phyloP scores from a whole-genome alignment of 1,140 invertebrate genomes.

The Drosophila micromelanica region DNA sequence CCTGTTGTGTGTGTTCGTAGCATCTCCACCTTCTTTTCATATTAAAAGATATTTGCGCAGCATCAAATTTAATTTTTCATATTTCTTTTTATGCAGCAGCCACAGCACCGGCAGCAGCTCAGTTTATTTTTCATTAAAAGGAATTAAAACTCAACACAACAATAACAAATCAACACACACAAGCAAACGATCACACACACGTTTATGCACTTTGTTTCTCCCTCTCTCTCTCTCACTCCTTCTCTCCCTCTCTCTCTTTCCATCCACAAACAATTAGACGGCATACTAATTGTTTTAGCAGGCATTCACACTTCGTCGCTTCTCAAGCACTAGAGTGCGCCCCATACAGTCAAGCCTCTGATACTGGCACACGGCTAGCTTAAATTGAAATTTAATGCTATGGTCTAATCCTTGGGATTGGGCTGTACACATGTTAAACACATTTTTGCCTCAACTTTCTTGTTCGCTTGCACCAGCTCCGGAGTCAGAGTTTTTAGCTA shows the following conservation, averaged over 20 bases:
- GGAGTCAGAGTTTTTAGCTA: constrained; percentile 49
- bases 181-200: neutral
- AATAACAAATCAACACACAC: constrained; percentile 20
- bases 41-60: constrained; percentile 61
- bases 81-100: constrained; percentile 28
- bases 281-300: constrained; percentile 79
- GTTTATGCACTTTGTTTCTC: constrained; percentile 4
- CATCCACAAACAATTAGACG: constrained; percentile 64
- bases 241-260: neutral
- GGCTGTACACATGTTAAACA: constrained; percentile 76
- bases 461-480: constrained; percentile 14
- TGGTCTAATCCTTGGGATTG: constrained; percentile 60
- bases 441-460: constrained; percentile 60
- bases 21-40: neutral
- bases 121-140: constrained; percentile 77
- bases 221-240: neutral
- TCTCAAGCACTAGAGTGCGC: constrained; percentile 32
- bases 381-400: constrained; percentile 80
- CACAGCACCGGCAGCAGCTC: constrained; percentile 39
- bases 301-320: constrained; percentile 79
- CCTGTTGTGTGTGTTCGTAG: neutral
- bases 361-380: constrained; percentile 53
- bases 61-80: constrained; percentile 62
- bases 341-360: constrained; percentile 10
- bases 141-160: constrained; percentile 60